Percentiles rank a stretch among this genome's conserved stretches.
phyloP scores from a whole-genome alignment of 2,797 vertebrate genomes.

The Sandelia bainsii region DNA sequence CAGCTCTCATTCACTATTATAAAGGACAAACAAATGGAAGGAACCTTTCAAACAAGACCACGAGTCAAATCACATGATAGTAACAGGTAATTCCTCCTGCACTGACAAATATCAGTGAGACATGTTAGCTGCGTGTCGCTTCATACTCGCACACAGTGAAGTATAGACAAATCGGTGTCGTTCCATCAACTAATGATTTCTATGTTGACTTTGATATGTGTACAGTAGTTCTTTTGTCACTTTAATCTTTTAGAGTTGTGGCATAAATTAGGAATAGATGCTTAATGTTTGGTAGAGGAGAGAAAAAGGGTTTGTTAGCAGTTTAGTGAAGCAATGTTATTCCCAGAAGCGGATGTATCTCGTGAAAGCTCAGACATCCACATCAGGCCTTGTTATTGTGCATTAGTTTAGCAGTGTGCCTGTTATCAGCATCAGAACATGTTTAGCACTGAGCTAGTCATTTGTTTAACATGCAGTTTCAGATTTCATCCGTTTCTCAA shows the following conservation, averaged over 20 bases:
- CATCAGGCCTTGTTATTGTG: slow-evolving; percentile 35
- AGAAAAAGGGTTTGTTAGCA: slow-evolving; percentile 45
- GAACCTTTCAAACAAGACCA: slow-evolving; percentile 47
- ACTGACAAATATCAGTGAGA: slow-evolving; percentile 53
- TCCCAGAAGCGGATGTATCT: slow-evolving; percentile 29
- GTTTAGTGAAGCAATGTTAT: slow-evolving; percentile 30
- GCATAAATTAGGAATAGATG: slow-evolving; percentile 38
- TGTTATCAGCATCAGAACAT: slow-evolving; percentile 23
- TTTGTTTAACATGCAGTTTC: slow-evolving; percentile 29
- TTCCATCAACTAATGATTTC: slow-evolving; percentile 25
- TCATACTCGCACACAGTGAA: slow-evolving; percentile 24
- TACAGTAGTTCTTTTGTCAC: slow-evolving; percentile 23
- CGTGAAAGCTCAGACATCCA: slow-evolving; percentile 18
- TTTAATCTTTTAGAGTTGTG: slow-evolving; percentile 22
- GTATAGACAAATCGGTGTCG: slow-evolving; percentile 39
- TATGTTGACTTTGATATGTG: slow-evolving; percentile 24
- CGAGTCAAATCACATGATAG: slow-evolving; percentile 61
- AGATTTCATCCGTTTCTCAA: slow-evolving; percentile 17
- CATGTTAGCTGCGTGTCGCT: slow-evolving; percentile 27
- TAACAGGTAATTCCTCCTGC: slow-evolving; percentile 40
- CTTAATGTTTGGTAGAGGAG: slow-evolving; percentile 36
- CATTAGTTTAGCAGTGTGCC: slow-evolving; percentile 39
- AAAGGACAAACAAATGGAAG: slow-evolving; percentile 68
- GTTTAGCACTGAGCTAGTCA: slow-evolving; percentile 21
- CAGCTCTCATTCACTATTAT: slow-evolving; percentile 44